Conservation (phyloP, 2,113 vertebrate species). For the Callorhinus ursinus region DNA sequence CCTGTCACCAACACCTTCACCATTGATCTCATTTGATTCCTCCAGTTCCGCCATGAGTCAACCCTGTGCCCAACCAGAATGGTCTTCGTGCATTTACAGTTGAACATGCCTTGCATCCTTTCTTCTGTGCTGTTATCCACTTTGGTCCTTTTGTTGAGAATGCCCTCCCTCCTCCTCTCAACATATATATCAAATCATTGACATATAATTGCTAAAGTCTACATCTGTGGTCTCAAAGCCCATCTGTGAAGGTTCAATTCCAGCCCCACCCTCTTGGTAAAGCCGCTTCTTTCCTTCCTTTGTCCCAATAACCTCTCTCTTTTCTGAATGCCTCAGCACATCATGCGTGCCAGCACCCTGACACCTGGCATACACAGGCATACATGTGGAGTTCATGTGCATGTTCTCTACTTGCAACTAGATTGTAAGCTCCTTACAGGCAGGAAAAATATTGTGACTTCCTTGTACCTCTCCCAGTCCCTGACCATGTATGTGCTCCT, state of each 20-base stretch:
- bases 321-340: not conserved
- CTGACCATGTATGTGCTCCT: not conserved
- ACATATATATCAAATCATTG: not conserved
- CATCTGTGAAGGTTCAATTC: not conserved
- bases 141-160: not conserved
- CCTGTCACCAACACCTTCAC: not conserved
- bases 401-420: not conserved
- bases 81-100: not conserved
- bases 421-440: not conserved
- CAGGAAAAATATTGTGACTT: not conserved
- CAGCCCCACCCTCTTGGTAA: not conserved
- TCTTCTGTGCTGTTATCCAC: accelerated
- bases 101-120: too few relatives aligned
- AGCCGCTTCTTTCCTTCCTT: too few relatives aligned
- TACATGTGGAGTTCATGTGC: accelerated
- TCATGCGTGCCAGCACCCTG: not conserved
- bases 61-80: not conserved
- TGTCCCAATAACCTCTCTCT: not conserved
- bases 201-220: not conserved
- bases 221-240: not conserved
- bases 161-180: too few relatives aligned
- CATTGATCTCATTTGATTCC: not conserved
- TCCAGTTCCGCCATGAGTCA: not conserved
- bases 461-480: not conserved
- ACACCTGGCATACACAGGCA: too few relatives aligned